Evolutionary conservation across 2,797 vertebrate genomes (phyloP).

Genomic region (Harpagifer antarcticus): DNA sequence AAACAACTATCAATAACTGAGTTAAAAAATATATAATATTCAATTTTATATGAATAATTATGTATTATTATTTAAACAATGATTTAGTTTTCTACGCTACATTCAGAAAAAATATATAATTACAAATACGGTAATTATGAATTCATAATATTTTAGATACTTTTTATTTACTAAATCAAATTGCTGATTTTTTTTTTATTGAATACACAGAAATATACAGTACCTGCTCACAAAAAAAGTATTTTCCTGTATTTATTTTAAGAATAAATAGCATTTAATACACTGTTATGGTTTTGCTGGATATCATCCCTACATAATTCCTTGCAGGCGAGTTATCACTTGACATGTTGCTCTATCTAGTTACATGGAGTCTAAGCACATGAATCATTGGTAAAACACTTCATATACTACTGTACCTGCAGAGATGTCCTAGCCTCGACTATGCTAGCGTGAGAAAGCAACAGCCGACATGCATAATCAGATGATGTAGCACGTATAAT

Average conservation of each 20-base stretch:
- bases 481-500: conserved; percentile 45
- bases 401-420: neutral
- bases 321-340: neutral
- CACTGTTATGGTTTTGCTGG: neutral
- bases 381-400: neutral
- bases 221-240: too few species aligned
- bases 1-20: too few species aligned
- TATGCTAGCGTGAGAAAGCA: neutral
- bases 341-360: neutral
- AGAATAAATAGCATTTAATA: neutral
- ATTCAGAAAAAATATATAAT: too few species aligned
- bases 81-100: too few species aligned
- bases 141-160: too few species aligned
- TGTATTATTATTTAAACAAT: too few species aligned
- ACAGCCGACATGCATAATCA: conserved; percentile 39
- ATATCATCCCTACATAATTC: neutral
- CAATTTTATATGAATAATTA: too few species aligned
- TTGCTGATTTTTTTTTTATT: too few species aligned
- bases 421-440: neutral
- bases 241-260: neutral
- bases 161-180: too few species aligned
- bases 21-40: too few species aligned
- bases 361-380: neutral
- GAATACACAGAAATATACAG: too few species aligned
- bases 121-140: too few species aligned